These are phyloP conservation scores for Xyrauchen texanus DNA, from an alignment of 2,113 vertebrate genomes.

Conservation along the genomic window DNA sequence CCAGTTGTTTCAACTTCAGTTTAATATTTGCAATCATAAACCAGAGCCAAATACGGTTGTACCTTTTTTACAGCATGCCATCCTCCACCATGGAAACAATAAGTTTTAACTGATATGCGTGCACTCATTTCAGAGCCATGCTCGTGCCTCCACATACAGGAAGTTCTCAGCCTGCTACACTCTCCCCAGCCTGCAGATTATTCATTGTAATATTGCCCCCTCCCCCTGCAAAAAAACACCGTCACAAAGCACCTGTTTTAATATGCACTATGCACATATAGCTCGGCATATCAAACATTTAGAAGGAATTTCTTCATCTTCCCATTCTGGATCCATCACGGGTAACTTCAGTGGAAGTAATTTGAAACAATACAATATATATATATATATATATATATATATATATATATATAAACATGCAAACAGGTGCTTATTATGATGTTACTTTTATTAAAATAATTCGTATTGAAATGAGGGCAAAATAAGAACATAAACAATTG, in stretches of 20 bases:
- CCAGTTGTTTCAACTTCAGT: slow-evolving; percentile 8
- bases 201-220: too few relatives aligned
- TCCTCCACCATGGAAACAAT: slow-evolving; percentile 54
- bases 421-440: slow-evolving; percentile 10
- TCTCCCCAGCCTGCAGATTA: neutral
- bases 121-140: slow-evolving; percentile 11
- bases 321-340: neutral
- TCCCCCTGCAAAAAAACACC: too few relatives aligned
- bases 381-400: too few relatives aligned
- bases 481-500: slow-evolving; percentile 65
- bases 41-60: too few relatives aligned
- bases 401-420: neutral
- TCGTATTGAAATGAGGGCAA: slow-evolving; percentile 50
- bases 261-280: neutral
- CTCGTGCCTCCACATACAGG: slow-evolving; percentile 37
- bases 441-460: slow-evolving; percentile 75
- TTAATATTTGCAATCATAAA: neutral
- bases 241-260: neutral
- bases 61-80: neutral
- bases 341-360: neutral
- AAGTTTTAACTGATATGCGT: slow-evolving; percentile 30
- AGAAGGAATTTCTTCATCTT: slow-evolving; percentile 2
- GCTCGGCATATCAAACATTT: neutral
- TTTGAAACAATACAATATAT: too few relatives aligned
- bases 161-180: slow-evolving; percentile 31